Evolutionary conservation across 2,888 invertebrate genomes (phyloP).

Genomic region (Schrankia costaestrigalis): DNA sequence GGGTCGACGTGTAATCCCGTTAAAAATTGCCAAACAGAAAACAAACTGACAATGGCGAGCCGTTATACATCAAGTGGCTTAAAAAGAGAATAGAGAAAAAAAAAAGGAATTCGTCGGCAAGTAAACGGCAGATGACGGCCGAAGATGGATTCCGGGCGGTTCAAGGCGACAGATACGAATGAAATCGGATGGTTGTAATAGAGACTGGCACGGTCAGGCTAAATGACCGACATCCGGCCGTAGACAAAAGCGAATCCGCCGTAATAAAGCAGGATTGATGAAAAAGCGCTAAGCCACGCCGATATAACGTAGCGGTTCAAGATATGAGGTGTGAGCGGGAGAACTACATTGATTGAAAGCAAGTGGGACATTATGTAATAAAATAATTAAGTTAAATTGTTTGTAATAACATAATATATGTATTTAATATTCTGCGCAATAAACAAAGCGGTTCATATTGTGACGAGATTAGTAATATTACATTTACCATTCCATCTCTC

Average conservation of each 20-base stretch:
- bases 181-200: slow-evolving; percentile 75
- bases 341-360: slow-evolving; percentile 1
- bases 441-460: too few relatives aligned
- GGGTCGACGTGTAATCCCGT: slow-evolving; percentile 66
- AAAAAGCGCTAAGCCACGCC: slow-evolving; percentile 83
- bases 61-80: slow-evolving; percentile 70
- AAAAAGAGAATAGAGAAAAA: slow-evolving; percentile 53
- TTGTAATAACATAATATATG: too few relatives aligned
- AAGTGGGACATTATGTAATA: too few relatives aligned
- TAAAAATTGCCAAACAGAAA: slow-evolving; percentile 79
- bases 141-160: slow-evolving; percentile 66
- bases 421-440: too few relatives aligned
- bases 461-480: too few relatives aligned
- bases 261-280: slow-evolving; percentile 82
- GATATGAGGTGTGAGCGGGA: slow-evolving; percentile 32
- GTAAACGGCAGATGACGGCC: slow-evolving; percentile 62
- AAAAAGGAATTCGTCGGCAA: slow-evolving; percentile 51
- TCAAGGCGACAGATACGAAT: slow-evolving; percentile 74
- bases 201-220: slow-evolving; percentile 70
- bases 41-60: slow-evolving; percentile 67
- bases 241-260: slow-evolving; percentile 76
- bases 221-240: slow-evolving; percentile 76
- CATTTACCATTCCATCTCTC: too few relatives aligned
- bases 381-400: too few relatives aligned
- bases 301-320: slow-evolving; percentile 60